These are phyloP conservation scores for Drosophila flavopinicola DNA, from an alignment of 2,888 invertebrate genomes.

Conservation along the genomic window DNA sequence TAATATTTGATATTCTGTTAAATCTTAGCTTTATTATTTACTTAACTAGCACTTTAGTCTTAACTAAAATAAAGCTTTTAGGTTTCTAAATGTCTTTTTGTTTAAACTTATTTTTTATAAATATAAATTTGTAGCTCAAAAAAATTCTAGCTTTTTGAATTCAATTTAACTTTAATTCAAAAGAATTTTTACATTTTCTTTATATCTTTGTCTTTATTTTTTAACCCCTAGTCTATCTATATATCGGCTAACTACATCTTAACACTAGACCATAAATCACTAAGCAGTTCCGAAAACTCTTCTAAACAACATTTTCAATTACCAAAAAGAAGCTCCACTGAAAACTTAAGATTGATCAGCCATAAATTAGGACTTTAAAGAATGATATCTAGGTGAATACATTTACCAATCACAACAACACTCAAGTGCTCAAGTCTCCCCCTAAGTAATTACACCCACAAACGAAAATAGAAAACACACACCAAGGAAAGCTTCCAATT, in stretches of 20 bases:
- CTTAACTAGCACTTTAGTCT: no score
- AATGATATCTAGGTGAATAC: slow-evolving; percentile 19
- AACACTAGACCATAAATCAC: slow-evolving; percentile 12
- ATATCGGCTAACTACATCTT: background rate
- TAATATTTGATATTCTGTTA: background rate
- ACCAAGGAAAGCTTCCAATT: slow-evolving; percentile 39
- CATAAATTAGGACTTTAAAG: slow-evolving; percentile 46
- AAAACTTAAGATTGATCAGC: slow-evolving; percentile 7
- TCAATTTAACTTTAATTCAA: no score
- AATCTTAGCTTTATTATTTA: background rate
- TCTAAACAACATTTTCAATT: slow-evolving; percentile 8
- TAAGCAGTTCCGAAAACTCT: background rate
- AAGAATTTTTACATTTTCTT: no score
- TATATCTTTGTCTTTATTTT: background rate
- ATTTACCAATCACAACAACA: slow-evolving; percentile 29
- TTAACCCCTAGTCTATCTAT: no score
- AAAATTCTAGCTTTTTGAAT: no score
- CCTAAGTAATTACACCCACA: background rate
- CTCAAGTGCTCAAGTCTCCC: slow-evolving; percentile 22
- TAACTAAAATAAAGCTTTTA: no score
- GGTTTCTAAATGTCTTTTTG: no score
- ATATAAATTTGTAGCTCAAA: no score
- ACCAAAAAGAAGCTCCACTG: background rate
- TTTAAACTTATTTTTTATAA: no score
- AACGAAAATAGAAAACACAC: background rate